Evolutionary conservation across 1,140 invertebrate species (phyloP).

Genomic region (Aporrectodea caliginosa): DNA sequence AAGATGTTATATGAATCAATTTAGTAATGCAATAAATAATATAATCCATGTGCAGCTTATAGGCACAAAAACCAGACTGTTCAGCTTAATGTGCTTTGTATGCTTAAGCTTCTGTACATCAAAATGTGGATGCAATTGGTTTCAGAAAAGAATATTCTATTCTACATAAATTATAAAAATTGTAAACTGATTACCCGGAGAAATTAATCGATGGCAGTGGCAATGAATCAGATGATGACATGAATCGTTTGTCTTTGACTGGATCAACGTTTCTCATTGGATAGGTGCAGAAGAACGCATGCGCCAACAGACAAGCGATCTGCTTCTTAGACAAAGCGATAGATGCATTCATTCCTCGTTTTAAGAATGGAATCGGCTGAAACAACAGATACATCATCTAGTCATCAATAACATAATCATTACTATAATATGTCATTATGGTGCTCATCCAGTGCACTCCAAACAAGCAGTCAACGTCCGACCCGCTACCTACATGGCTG

Average conservation of each 20-base stretch:
- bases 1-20: too few species aligned
- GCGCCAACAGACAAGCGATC: background rate
- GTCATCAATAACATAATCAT: background rate
- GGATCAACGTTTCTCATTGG: background rate
- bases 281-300: slow-evolving; percentile 9
- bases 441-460: background rate
- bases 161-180: too few species aligned
- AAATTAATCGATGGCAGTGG: background rate
- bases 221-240: background rate
- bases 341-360: background rate
- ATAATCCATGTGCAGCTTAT: too few species aligned
- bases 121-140: too few species aligned
- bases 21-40: too few species aligned
- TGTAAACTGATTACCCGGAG: too few species aligned
- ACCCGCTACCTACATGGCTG: too few species aligned
- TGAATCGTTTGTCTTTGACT: background rate
- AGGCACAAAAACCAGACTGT: too few species aligned
- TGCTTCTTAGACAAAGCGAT: background rate
- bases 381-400: background rate
- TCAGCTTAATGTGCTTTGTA: too few species aligned
- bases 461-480: background rate
- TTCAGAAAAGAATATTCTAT: too few species aligned
- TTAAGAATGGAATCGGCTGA: slow-evolving; percentile 1
- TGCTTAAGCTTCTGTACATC: too few species aligned
- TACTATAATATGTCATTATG: background rate